phyloP scores from a whole-genome alignment of 2,113 vertebrate genomes.

The Poicephalus meyeri region DNA sequence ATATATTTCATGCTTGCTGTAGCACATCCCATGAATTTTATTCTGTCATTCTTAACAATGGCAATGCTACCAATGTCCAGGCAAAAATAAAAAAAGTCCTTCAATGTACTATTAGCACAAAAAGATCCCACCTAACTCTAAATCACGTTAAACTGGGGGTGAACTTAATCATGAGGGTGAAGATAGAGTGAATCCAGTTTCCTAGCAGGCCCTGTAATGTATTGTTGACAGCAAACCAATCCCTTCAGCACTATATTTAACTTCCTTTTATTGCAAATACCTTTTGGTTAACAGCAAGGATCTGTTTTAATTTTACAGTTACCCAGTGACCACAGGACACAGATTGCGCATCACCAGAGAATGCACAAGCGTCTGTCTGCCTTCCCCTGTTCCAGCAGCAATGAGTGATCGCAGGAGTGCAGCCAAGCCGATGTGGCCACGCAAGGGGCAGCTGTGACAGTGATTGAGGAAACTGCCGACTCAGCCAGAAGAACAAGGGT shows the following conservation, averaged over 20 bases:
- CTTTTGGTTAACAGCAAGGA: constrained; percentile 48
- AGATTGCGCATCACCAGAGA: constrained; percentile 40
- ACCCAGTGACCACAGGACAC: constrained; percentile 23
- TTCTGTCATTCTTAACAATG: neutral
- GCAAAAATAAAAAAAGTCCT: neutral
- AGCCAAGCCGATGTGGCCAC: neutral
- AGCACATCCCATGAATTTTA: neutral
- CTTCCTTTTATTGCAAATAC: constrained; percentile 22
- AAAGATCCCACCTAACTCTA: neutral
- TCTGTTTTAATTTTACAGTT: constrained; percentile 45
- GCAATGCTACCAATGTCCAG: neutral
- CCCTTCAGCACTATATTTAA: neutral
- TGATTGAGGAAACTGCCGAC: constrained; percentile 5
- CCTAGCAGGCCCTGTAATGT: neutral
- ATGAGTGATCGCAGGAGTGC: neutral
- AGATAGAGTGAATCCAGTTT: neutral
- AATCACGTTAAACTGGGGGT: neutral
- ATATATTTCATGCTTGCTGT: neutral
- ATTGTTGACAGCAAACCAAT: neutral
- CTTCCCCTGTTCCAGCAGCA: neutral
- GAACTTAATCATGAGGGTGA: neutral
- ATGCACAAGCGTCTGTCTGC: neutral
- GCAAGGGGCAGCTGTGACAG: neutral
- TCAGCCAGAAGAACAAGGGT: constrained; percentile 5
- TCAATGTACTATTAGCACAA: neutral